phyloP scores from a whole-genome alignment of 2,113 vertebrate genomes.

The Marmota monax region DNA sequence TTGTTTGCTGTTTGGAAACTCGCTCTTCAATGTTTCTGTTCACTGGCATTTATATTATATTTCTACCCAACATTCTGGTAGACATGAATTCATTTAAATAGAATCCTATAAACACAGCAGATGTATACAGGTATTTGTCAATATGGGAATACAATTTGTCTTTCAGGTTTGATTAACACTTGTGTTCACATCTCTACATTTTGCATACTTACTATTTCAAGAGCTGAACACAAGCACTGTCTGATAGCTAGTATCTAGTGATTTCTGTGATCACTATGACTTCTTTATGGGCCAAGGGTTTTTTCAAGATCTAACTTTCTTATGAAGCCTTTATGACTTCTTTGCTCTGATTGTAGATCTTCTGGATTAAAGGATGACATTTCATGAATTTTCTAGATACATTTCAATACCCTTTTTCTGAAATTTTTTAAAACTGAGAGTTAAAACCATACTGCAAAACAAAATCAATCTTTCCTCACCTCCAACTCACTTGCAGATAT shows the following conservation, averaged over 20 bases:
- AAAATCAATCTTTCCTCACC: background rate
- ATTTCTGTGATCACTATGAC: background rate
- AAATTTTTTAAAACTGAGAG: background rate
- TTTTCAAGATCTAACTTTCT: no score
- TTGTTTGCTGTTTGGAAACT: background rate
- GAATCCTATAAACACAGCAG: background rate
- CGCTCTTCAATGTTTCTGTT: background rate
- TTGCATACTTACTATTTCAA: background rate
- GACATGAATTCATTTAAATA: background rate
- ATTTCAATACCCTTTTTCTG: background rate
- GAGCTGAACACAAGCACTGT: background rate
- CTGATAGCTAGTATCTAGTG: background rate
- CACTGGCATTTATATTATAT: background rate
- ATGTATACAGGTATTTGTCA: background rate
- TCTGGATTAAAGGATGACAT: background rate
- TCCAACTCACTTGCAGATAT: background rate
- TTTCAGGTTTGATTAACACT: background rate
- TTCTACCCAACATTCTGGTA: constrained; percentile 11
- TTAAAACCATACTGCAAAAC: background rate
- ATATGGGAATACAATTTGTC: background rate
- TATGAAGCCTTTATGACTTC: background rate
- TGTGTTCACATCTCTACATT: background rate
- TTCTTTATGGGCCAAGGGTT: no score
- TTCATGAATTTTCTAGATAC: background rate
- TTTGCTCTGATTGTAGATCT: background rate